Conservation (phyloP, 2,797 vertebrate genomes). For the Neopelma chrysocephalum region DNA sequence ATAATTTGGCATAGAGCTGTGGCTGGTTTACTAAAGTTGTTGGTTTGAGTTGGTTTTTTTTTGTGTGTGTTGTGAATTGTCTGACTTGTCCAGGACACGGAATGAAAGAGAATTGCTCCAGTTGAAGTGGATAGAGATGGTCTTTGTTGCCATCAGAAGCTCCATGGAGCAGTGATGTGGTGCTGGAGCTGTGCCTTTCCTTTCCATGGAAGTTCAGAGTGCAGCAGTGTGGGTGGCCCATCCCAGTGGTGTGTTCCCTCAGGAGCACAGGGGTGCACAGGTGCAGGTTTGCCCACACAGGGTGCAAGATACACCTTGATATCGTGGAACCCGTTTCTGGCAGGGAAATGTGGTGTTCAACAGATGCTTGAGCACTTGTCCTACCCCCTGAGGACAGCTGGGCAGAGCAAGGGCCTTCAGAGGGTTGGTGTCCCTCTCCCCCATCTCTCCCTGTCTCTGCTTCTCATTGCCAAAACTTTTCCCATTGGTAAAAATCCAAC, state of each 20-base stretch:
- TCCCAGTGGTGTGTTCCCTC: neutral
- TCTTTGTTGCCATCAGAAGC: neutral
- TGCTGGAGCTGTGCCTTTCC: neutral
- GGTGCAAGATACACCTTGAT: neutral
- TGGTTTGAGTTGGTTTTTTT: neutral
- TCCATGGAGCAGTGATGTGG: rapidly evolving
- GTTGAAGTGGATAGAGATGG: neutral
- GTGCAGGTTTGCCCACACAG: neutral
- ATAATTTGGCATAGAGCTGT: neutral
- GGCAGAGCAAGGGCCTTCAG: neutral
- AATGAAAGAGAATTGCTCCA: neutral
- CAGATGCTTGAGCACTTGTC: neutral
- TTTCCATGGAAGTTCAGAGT: rapidly evolving
- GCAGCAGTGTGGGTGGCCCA: neutral
- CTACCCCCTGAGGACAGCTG: neutral
- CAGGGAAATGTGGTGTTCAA: neutral
- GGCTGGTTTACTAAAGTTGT: neutral
- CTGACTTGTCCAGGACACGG: neutral
- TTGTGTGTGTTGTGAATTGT: neutral
- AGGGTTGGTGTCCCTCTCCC: neutral
- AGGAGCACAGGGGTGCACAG: neutral
- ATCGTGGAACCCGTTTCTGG: rapidly evolving
- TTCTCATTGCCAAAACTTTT: neutral
- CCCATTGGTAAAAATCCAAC: neutral
- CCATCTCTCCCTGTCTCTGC: neutral